Percentiles rank a stretch among this genome's conserved stretches.
Conservation (phyloP, 2,113 vertebrate genomes). For the Vombatus ursinus region DNA sequence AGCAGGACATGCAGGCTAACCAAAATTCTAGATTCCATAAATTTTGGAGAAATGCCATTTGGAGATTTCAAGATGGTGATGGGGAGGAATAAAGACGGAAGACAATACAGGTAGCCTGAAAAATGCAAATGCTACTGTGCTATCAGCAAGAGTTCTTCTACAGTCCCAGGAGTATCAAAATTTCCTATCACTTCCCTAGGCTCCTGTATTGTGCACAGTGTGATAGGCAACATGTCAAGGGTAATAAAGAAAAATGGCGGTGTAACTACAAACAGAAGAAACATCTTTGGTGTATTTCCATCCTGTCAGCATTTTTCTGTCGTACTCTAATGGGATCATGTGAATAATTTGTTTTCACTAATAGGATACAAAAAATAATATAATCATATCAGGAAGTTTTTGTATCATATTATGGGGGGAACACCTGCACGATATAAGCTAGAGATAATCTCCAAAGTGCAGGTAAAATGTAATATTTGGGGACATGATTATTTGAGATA, state of each 20-base stretch:
- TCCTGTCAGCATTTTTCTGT: slow-evolving; percentile 78
- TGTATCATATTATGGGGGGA: slow-evolving; percentile 62
- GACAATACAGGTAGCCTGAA: neutral
- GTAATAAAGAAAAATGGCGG: slow-evolving; percentile 76
- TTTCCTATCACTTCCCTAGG: slow-evolving; percentile 12
- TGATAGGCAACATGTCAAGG: slow-evolving; percentile 63
- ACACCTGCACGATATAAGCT: slow-evolving; percentile 63
- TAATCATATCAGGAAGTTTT: slow-evolving; percentile 79
- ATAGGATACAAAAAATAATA: slow-evolving; percentile 75
- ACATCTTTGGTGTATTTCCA: slow-evolving; percentile 71
- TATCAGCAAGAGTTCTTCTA: slow-evolving; percentile 54
- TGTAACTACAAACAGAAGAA: slow-evolving; percentile 67
- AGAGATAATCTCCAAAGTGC: slow-evolving; percentile 69
- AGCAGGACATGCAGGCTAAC: neutral
- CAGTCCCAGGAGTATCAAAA: slow-evolving; percentile 42
- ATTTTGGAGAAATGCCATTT: neutral
- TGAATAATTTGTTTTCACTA: slow-evolving; percentile 81
- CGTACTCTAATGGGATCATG: slow-evolving; percentile 77
- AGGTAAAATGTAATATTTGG: slow-evolving; percentile 72
- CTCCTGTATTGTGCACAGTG: slow-evolving; percentile 20
- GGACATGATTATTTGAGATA: slow-evolving; percentile 75
- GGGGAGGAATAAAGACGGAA: neutral
- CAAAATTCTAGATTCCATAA: neutral
- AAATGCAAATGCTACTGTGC: neutral
- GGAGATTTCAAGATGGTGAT: slow-evolving; percentile 29